These are phyloP conservation scores for Heterodera filipjevi DNA, from an alignment of 2,888 invertebrate genomes.

Conservation along the genomic window DNA sequence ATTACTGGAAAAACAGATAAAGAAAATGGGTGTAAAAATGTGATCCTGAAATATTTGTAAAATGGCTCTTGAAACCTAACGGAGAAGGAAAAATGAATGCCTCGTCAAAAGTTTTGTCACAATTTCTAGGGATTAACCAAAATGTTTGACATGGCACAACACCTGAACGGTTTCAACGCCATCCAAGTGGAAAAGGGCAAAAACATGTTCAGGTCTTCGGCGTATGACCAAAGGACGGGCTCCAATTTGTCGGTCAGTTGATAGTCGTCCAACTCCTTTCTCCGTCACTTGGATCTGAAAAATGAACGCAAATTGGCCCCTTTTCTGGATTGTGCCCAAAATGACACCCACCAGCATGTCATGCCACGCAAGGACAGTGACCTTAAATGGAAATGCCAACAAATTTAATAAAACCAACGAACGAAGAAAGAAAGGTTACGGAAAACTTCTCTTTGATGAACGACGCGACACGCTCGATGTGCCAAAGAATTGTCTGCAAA, in stretches of 20 bases:
- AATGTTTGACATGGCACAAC: neutral
- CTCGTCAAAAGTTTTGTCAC: too few species aligned
- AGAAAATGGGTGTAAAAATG: conserved; percentile 2
- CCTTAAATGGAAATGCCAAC: conserved; percentile 28
- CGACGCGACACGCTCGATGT: conserved; percentile 55
- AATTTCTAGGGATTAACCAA: too few species aligned
- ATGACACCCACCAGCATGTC: conserved; percentile 55
- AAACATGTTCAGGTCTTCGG: conserved; percentile 61
- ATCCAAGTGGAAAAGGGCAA: conserved; percentile 71
- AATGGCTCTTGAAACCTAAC: too few species aligned
- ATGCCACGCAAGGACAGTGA: conserved; percentile 64
- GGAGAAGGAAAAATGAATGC: too few species aligned
- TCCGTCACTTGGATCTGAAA: conserved; percentile 44
- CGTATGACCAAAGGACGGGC: conserved; percentile 64
- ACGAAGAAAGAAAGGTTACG: conserved; percentile 16
- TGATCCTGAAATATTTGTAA: too few species aligned
- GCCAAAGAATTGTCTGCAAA: conserved; percentile 54
- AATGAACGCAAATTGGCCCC: neutral
- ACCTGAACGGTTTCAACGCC: conserved; percentile 44
- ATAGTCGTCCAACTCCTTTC: conserved; percentile 49
- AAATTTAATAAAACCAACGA: too few species aligned
- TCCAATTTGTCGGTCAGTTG: conserved; percentile 51
- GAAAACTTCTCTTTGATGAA: conserved; percentile 47
- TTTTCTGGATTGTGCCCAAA: neutral
- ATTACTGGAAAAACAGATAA: conserved; percentile 31